Percentiles rank a stretch among this genome's conserved stretches.
Conservation (phyloP, 2,888 invertebrate genomes). For the Phyllotreta striolata region DNA sequence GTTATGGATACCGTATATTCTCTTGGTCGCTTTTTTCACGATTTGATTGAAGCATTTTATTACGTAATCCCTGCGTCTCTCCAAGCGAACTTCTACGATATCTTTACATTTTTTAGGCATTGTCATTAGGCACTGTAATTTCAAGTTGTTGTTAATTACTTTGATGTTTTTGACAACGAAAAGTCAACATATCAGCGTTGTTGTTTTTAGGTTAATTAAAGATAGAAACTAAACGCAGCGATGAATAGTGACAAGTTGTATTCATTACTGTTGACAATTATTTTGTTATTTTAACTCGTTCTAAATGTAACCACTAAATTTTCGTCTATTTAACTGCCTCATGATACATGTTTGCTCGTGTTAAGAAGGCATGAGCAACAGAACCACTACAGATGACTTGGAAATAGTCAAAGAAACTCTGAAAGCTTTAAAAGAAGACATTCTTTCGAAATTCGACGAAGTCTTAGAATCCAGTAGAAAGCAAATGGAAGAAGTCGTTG, state of each 20-base stretch:
- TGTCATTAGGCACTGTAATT: too few species aligned
- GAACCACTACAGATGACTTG: neutral
- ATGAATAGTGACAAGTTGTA: too few species aligned
- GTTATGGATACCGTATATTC: neutral
- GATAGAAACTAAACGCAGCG: too few species aligned
- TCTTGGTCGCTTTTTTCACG: conserved; percentile 6
- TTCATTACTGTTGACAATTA: too few species aligned
- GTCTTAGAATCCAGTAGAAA: neutral
- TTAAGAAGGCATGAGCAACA: conserved; percentile 1
- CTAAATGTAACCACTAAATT: neutral
- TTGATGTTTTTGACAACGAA: too few species aligned
- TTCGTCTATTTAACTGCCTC: too few species aligned
- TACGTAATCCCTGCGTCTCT: conserved; percentile 2
- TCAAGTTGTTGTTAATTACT: too few species aligned
- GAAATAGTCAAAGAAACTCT: conserved; percentile 3
- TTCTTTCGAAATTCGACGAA: conserved; percentile 20
- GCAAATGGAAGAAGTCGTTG: conserved; percentile 17
- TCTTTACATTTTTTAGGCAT: conserved; percentile 10
- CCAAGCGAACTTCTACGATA: neutral
- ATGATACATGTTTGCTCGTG: too few species aligned
- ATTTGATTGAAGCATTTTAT: conserved; percentile 3
- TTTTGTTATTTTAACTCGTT: neutral
- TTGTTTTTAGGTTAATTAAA: too few species aligned
- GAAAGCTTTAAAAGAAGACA: conserved; percentile 17
- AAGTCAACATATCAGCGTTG: too few species aligned